phyloP scores from a whole-genome alignment of 1,140 invertebrate genomes.

The Lepidurus packardi region DNA sequence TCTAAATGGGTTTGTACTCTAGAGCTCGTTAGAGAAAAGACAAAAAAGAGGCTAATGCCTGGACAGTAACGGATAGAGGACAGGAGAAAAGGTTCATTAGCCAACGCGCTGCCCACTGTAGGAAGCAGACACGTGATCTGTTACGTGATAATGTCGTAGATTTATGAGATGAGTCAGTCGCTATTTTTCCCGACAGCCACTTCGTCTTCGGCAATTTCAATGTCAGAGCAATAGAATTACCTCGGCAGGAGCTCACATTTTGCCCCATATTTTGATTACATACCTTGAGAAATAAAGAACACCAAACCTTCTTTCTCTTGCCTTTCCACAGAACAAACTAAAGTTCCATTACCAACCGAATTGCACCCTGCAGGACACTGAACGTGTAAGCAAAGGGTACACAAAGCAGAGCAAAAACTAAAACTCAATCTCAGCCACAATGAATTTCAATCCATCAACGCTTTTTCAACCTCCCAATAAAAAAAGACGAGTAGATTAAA shows the following conservation, averaged over 20 bases:
- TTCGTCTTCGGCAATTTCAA: conserved; percentile 13
- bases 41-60: neutral
- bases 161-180: conserved; percentile 17
- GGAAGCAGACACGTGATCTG: neutral
- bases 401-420: conserved; percentile 10
- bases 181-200: conserved; percentile 17
- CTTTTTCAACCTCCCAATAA: neutral
- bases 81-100: conserved; percentile 14
- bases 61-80: neutral
- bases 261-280: neutral
- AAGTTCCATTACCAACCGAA: conserved; percentile 7
- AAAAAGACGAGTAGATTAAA: neutral
- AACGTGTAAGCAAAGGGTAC: conserved; percentile 18
- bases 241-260: conserved; percentile 14
- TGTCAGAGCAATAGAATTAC: conserved; percentile 19
- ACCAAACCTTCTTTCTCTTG: neutral
- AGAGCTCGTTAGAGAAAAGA: neutral
- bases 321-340: neutral
- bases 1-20: no score
- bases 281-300: neutral
- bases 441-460: neutral
- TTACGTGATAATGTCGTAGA: conserved; percentile 10
- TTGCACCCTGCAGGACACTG: conserved; percentile 20
- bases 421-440: conserved; percentile 16
- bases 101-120: conserved; percentile 7